Conservation (phyloP, 2,888 invertebrate genomes). For the Bimastos eiseni region DNA sequence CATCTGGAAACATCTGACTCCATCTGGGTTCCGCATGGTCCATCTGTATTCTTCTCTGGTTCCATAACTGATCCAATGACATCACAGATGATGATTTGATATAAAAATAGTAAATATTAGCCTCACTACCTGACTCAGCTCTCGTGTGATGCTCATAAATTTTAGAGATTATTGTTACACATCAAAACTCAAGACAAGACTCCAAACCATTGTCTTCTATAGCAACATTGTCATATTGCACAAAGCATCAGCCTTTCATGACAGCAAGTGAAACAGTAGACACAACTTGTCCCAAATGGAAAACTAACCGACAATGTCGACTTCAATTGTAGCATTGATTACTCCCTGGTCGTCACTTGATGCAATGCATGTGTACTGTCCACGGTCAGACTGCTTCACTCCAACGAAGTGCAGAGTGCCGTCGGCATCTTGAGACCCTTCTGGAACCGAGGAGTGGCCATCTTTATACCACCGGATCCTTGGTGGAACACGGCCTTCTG, state of each 20-base stretch:
- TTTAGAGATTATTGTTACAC: too few relatives aligned
- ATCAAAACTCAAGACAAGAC: too few relatives aligned
- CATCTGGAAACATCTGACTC: too few relatives aligned
- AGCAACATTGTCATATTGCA: background rate
- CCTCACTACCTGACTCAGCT: too few relatives aligned
- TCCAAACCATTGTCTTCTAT: background rate
- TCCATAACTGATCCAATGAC: too few relatives aligned
- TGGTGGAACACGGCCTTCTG: conserved; percentile 77
- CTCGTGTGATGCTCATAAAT: too few relatives aligned
- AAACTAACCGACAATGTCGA: conserved; percentile 79
- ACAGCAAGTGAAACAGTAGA: background rate
- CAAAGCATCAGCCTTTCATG: too few relatives aligned
- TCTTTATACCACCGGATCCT: conserved; percentile 72
- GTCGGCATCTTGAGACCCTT: conserved; percentile 31
- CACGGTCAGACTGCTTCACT: conserved; percentile 72
- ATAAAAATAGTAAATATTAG: too few relatives aligned
- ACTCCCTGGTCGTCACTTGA: conserved; percentile 69
- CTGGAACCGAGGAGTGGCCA: conserved; percentile 65
- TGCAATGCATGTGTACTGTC: conserved; percentile 82
- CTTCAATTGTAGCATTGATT: conserved; percentile 79
- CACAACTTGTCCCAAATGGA: background rate
- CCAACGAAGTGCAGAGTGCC: conserved; percentile 59
- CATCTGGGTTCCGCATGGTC: too few relatives aligned
- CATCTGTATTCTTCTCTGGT: too few relatives aligned
- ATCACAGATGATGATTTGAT: too few relatives aligned